These are phyloP conservation scores for Metaphire vulgaris DNA, from an alignment of 1,140 invertebrate genomes.

Conservation along the genomic window DNA sequence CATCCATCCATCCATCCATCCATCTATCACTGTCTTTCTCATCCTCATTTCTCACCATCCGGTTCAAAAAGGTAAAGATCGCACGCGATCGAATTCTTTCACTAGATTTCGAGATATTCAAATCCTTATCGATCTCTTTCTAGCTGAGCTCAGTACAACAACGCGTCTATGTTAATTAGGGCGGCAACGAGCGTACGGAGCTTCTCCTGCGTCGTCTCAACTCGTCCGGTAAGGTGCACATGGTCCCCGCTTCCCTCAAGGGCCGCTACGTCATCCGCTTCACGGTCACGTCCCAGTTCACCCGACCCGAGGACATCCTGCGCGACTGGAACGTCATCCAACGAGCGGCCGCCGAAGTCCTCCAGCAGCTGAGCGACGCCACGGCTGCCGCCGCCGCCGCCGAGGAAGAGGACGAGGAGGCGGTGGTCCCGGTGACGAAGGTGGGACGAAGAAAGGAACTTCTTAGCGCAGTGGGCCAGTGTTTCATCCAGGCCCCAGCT, in stretches of 20 bases:
- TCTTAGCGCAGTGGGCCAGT: too few species aligned
- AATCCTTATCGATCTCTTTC: too few species aligned
- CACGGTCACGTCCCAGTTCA: slow-evolving; percentile 83
- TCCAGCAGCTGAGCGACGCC: slow-evolving; percentile 37
- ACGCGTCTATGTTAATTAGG: too few species aligned
- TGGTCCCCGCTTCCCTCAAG: slow-evolving; percentile 53
- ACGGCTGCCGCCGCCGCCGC: slow-evolving; percentile 25
- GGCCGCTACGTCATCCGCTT: slow-evolving; percentile 84
- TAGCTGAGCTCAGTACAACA: too few species aligned
- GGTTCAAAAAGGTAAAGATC: too few species aligned
- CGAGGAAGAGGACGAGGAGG: slow-evolving; percentile 45
- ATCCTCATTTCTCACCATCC: too few species aligned
- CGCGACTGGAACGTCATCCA: slow-evolving; percentile 85
- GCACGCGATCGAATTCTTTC: too few species aligned
- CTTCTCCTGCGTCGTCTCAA: slow-evolving; percentile 48
- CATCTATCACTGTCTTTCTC: too few species aligned
- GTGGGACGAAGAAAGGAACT: slow-evolving; percentile 29
- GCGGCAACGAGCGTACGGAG: slow-evolving; percentile 49
- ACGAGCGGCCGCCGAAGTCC: slow-evolving; percentile 66
- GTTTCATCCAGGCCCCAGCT: too few species aligned
- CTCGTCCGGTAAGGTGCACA: slow-evolving; percentile 47
- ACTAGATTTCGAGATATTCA: too few species aligned
- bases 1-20: too few species aligned
- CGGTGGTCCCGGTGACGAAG: slow-evolving; percentile 51
- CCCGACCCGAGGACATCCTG: slow-evolving; percentile 76